phyloP scores from a whole-genome alignment of 2,888 invertebrate genomes.

The Drosophila subsilvestris region DNA sequence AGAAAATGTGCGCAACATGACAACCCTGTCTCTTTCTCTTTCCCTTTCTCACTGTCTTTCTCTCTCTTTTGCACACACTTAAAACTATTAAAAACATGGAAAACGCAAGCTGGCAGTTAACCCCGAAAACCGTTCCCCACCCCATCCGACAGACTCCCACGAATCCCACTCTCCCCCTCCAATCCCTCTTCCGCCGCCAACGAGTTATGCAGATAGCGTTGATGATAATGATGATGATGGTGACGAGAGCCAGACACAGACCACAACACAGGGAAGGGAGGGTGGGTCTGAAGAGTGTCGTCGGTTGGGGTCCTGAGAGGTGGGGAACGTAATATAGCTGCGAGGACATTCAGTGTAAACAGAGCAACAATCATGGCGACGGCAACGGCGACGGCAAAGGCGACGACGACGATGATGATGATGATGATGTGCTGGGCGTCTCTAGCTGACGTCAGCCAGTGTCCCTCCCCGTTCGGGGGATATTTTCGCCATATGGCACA shows the following conservation, averaged over 20 bases:
- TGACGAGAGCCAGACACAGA: slow-evolving; percentile 40
- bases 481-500: slow-evolving; percentile 80
- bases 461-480: slow-evolving; percentile 34
- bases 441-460: slow-evolving; percentile 61
- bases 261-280: slow-evolving; percentile 17
- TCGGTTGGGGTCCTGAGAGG: background rate
- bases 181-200: slow-evolving; percentile 28
- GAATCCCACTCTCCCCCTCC: slow-evolving; percentile 1
- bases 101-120: slow-evolving; percentile 68
- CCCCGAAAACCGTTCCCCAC: slow-evolving; percentile 27
- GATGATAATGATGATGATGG: slow-evolving; percentile 36
- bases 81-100: slow-evolving; percentile 65
- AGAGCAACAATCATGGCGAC: slow-evolving; percentile 67
- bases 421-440: slow-evolving; percentile 13
- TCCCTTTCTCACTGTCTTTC: background rate
- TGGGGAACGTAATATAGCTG: slow-evolving; percentile 2
- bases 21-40: slow-evolving; percentile 26
- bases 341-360: slow-evolving; percentile 33
- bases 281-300: slow-evolving; percentile 3
- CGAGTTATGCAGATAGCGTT: slow-evolving; percentile 67
- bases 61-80: slow-evolving; percentile 30
- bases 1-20: slow-evolving; percentile 65
- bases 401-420: slow-evolving; percentile 16
- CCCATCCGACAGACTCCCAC: no score
- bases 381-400: slow-evolving; percentile 26